Evolutionary conservation across 2,888 invertebrate species (phyloP).

Genomic region (Hecatera dysodea): DNA sequence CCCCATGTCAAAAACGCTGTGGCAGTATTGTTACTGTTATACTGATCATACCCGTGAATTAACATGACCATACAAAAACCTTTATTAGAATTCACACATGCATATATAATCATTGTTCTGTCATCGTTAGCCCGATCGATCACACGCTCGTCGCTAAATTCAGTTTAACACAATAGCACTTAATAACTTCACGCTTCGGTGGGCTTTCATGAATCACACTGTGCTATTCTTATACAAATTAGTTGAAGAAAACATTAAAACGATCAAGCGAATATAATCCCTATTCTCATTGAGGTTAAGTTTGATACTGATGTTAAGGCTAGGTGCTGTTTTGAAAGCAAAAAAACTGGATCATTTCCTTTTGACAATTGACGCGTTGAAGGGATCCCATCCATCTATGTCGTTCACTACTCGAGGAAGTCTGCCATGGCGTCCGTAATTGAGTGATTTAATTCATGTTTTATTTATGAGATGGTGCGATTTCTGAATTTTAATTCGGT

Average conservation of each 20-base stretch:
- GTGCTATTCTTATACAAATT: slow-evolving; percentile 76
- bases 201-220: slow-evolving; percentile 66
- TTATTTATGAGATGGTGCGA: slow-evolving; percentile 61
- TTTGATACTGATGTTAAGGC: slow-evolving; percentile 20
- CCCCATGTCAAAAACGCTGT: neutral
- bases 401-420: slow-evolving; percentile 60
- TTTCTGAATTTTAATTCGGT: slow-evolving; percentile 62
- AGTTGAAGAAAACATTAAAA: slow-evolving; percentile 63
- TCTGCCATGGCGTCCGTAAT: slow-evolving; percentile 61
- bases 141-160: slow-evolving; percentile 58
- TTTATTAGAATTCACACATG: slow-evolving; percentile 53
- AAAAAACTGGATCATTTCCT: slow-evolving; percentile 79
- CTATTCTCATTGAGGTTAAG: slow-evolving; percentile 52
- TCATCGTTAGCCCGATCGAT: slow-evolving; percentile 69
- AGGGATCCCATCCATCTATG: slow-evolving; percentile 75
- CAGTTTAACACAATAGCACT: slow-evolving; percentile 68
- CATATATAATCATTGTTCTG: slow-evolving; percentile 63
- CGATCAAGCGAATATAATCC: slow-evolving; percentile 45
- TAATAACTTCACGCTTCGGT: slow-evolving; percentile 70
- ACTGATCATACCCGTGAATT: slow-evolving; percentile 28
- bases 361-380: slow-evolving; percentile 79
- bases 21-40: slow-evolving; percentile 20
- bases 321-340: slow-evolving; percentile 57
- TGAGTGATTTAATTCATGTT: slow-evolving; percentile 69
- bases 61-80: slow-evolving; percentile 34